Percentiles rank a stretch among this genome's conserved stretches.
phyloP scores from a whole-genome alignment of 2,888 invertebrate species.

The Salpingus planirostris region DNA sequence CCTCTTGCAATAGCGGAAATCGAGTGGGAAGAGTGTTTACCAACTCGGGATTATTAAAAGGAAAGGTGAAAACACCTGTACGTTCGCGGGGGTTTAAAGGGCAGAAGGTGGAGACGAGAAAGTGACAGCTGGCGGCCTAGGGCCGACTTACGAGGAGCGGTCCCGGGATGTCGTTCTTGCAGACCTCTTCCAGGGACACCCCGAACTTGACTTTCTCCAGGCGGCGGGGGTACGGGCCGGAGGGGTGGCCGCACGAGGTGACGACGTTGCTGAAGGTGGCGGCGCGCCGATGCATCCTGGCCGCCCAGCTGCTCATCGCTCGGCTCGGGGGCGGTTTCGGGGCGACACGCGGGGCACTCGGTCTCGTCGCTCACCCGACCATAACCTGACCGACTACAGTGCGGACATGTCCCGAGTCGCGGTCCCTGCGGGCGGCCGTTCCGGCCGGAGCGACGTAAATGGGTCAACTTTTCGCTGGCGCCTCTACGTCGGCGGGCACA shows the following conservation, averaged over 20 bases:
- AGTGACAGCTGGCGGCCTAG: too few species aligned
- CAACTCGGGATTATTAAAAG: too few species aligned
- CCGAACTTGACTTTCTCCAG: constrained; percentile 94
- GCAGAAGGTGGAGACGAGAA: too few species aligned
- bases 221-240: constrained; percentile 71
- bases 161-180: constrained; percentile 91
- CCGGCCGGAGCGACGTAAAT: too few species aligned
- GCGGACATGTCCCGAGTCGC: constrained; percentile 5
- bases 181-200: constrained; percentile 82
- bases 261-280: constrained; percentile 86
- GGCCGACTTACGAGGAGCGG: constrained; percentile 81
- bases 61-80: too few species aligned
- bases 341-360: constrained; percentile 11
- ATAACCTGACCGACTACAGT: constrained; percentile 29
- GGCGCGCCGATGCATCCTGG: constrained; percentile 85
- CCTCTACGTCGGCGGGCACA: too few species aligned
- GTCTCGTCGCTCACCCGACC: constrained; percentile 25
- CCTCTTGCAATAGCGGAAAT: too few species aligned
- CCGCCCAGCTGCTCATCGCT: constrained; percentile 88
- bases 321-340: constrained; percentile 22
- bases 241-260: constrained; percentile 83
- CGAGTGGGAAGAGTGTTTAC: too few species aligned
- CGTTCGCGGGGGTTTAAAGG: too few species aligned
- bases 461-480: too few species aligned
- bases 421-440: too few species aligned